phyloP scores from a whole-genome alignment of 2,113 vertebrate genomes.

The Lasiurus cinereus region DNA sequence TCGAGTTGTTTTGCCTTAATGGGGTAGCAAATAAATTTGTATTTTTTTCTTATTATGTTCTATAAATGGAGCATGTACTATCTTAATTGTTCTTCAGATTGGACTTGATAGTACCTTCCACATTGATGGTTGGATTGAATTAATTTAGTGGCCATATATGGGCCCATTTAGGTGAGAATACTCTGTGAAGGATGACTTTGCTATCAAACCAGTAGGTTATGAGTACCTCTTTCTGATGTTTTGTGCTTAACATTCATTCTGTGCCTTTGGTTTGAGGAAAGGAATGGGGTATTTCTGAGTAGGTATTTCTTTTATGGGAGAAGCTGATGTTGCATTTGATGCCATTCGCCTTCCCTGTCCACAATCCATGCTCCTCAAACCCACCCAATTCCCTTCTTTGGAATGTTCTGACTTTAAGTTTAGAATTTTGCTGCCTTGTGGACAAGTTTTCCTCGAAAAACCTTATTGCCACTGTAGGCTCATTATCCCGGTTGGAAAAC shows the following conservation, averaged over 20 bases:
- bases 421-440: neutral
- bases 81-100: neutral
- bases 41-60: neutral
- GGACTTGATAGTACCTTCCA: neutral
- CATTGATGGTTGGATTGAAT: neutral
- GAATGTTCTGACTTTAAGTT: neutral
- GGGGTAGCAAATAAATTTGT: neutral
- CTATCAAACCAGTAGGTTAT: neutral
- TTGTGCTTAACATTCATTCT: neutral
- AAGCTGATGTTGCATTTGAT: neutral
- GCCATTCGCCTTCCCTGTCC: neutral
- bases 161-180: neutral
- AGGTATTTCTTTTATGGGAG: neutral
- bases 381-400: neutral
- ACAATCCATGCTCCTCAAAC: neutral
- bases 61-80: neutral
- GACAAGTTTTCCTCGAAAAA: neutral
- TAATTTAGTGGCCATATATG: neutral
- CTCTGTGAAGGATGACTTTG: neutral
- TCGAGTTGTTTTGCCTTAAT: neutral
- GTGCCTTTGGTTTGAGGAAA: conserved; percentile 28
- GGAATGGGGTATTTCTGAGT: neutral
- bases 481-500: neutral
- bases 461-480: neutral
- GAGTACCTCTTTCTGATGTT: neutral